Percentiles rank a stretch among this genome's conserved stretches.
Conservation (phyloP, 2,113 vertebrate species). For the Calcarius ornatus region DNA sequence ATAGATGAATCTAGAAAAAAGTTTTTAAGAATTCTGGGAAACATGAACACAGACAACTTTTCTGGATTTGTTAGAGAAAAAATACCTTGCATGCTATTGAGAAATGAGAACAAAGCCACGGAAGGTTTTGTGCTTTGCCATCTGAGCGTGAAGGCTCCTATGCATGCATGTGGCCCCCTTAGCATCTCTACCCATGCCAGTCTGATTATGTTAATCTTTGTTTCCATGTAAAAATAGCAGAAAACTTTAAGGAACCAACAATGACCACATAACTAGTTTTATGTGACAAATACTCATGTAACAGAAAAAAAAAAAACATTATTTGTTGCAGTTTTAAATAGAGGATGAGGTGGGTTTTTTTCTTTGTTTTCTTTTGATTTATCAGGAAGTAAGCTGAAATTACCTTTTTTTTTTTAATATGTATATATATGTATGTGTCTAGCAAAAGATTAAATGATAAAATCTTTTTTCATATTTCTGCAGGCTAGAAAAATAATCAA, state of each 20-base stretch:
- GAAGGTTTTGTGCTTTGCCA: neutral
- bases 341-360: rapidly evolving
- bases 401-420: neutral
- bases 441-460: neutral
- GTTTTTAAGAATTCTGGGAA: neutral
- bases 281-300: neutral
- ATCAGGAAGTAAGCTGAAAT: neutral
- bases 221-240: neutral
- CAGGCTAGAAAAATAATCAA: neutral
- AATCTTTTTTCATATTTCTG: neutral
- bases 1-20: neutral
- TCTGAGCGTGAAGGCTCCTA: neutral
- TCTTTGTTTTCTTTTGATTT: neutral
- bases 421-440: neutral
- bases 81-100: neutral
- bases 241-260: neutral
- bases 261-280: neutral
- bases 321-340: neutral
- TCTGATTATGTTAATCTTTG: neutral
- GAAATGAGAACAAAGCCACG: neutral
- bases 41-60: neutral
- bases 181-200: neutral
- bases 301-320: neutral
- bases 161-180: rapidly evolving
- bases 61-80: neutral